Base-by-base conservation (phyloP, 2,888 invertebrate species). In the Tortrix viridana region DNA sequence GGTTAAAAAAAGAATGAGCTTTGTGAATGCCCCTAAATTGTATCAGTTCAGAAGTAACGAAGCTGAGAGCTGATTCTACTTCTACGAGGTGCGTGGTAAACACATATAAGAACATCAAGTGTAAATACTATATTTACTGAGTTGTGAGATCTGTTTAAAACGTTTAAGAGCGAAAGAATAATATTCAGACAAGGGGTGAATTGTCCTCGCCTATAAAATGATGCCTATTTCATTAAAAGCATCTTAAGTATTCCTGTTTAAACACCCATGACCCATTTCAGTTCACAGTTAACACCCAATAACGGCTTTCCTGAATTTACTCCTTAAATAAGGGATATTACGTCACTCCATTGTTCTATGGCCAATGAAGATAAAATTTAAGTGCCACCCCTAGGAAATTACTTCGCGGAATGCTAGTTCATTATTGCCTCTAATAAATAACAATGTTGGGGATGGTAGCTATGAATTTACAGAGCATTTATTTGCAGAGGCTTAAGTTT, bases 341-440 rank as follows among this genome's bases (percentile, higher is more conserved):
- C n/a, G 65, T 59, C 69, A 55, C 65, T 67, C 71, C 70, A 70
- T 77, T 78, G 72, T 75, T 66, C 67, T 63, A 67, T 64, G 67
- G 65, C 70, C 61, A 71, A 74, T 78, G 75, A 74, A 75, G 76
- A 77, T 78, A 71, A 77, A 76, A 74, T 76, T 74, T 71, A 70
- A 74, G 63, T 65, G 69, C 69, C 18, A 50, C 56, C 67, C 65
- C 67, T 69, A 70, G 65, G 69, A 70, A 69, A 76, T 76, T 72
- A 71, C 68, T 70, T 64, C 63, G 63, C 43, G 56, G 38, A 56
- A 26, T 7, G 50, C 62, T 56, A 50, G 62, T 62, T 50, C 49
- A 44, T 62, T 62, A 44, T 46, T 49, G 18, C 38, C 38, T 22
- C 14, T 26, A 32, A 56, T 49, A 50, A 56, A 61, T 48, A 54